These are phyloP conservation scores for Apostichopus leukothele DNA, from an alignment of 53 echinoderm and acorn worm genomes.

Conservation along the genomic window DNA sequence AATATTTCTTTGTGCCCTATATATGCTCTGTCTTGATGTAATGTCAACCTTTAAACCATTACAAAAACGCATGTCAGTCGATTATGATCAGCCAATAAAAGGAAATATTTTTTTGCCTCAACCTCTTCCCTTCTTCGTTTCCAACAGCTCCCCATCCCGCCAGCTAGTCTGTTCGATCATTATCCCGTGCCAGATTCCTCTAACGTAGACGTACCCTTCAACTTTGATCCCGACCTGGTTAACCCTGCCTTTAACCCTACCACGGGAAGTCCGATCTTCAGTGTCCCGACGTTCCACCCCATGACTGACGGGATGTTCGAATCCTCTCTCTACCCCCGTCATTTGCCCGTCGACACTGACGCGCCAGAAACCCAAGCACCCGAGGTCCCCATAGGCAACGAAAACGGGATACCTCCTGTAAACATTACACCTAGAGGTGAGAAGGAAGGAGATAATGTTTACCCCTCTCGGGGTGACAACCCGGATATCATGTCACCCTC, in stretches of 20 bases:
- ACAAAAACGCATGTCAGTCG: too few relatives aligned
- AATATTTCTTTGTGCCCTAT: too few relatives aligned
- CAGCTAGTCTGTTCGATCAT: not conserved
- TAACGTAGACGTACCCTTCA: slow-evolving; percentile 26
- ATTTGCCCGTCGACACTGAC: not conserved
- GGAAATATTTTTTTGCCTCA: too few relatives aligned
- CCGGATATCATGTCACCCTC: not conserved
- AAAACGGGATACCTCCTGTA: not conserved
- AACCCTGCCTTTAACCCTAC: not conserved
- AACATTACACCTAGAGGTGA: not conserved
- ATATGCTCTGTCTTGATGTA: too few relatives aligned
- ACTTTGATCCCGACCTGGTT: slow-evolving; percentile 14
- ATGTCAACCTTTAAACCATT: too few relatives aligned
- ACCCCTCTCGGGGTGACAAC: slow-evolving; percentile 1
- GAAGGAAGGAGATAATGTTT: not conserved
- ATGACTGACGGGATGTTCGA: not conserved
- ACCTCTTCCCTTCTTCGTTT: not conserved
- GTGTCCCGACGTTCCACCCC: not conserved
- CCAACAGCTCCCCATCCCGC: slow-evolving; percentile 26
- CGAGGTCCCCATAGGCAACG: not conserved
- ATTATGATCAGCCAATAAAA: too few relatives aligned
- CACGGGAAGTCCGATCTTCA: not conserved
- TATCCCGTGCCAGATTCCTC: not conserved
- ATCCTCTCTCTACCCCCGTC: not conserved
- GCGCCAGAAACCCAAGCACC: not conserved